These are phyloP conservation scores for chimpanzee (Pan troglodytes) DNA, from an alignment of 2,113 vertebrate species.

Conservation along the genomic window NHGRI_mPanTro3-v2.1_pri NC_086015.1:20222001-20222500, in stretches of 20 bases:
- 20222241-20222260: background rate
- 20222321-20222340: background rate
- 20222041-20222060: background rate
- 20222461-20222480: background rate
- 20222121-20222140: background rate
- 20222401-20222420: background rate
- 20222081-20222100: background rate
- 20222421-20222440: background rate
- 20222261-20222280: background rate
- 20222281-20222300: background rate
- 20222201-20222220: background rate
- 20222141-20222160: background rate
- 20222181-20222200: background rate
- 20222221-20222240: background rate
- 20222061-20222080: background rate
- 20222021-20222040: no score
- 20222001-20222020: no score
- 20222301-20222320: background rate
- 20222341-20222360: background rate
- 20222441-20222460: background rate
- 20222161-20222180: background rate
- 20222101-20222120: background rate
- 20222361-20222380: background rate
- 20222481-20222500: background rate
- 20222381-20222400: background rate